These are phyloP conservation scores for Gambusia yucatana DNA, from an alignment of 2,797 vertebrate genomes.

Conservation along the genomic window DNA sequence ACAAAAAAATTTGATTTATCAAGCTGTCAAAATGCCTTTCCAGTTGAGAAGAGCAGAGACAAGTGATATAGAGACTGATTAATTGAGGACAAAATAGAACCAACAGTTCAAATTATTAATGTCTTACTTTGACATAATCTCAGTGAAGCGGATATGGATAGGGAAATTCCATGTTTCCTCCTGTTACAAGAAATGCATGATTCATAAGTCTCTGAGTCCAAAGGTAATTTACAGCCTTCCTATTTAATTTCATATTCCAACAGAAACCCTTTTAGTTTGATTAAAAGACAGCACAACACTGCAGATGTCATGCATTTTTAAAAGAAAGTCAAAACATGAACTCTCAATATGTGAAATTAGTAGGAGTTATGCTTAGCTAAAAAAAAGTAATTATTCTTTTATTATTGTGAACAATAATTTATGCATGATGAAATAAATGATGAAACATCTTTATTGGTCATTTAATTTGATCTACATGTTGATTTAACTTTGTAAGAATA, in stretches of 20 bases:
- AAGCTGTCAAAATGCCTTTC: constrained; percentile 17
- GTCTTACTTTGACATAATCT: neutral
- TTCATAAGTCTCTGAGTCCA: constrained; percentile 44
- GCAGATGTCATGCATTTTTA: constrained; percentile 22
- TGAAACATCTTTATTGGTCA: neutral
- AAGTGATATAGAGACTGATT: constrained; percentile 16
- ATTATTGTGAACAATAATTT: neutral
- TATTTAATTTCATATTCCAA: constrained; percentile 57
- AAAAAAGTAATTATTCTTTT: neutral
- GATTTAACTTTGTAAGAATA: constrained; percentile 5
- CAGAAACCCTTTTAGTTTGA: constrained; percentile 67
- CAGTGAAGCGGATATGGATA: neutral
- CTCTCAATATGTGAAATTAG: neutral
- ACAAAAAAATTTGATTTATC: constrained; percentile 46
- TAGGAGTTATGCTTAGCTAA: neutral
- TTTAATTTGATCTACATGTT: constrained; percentile 4
- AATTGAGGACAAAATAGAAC: neutral
- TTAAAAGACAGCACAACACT: constrained; percentile 46
- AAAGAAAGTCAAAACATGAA: constrained; percentile 21
- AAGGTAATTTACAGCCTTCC: constrained; percentile 23
- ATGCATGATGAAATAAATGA: constrained; percentile 5
- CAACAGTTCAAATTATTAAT: neutral
- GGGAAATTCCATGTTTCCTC: neutral
- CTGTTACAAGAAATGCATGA: constrained; percentile 12
- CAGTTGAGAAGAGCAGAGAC: constrained; percentile 1